These are phyloP conservation scores for Parauchenoglanis ngamensis DNA, from an alignment of 2,797 vertebrate genomes.

Conservation along the genomic window DNA sequence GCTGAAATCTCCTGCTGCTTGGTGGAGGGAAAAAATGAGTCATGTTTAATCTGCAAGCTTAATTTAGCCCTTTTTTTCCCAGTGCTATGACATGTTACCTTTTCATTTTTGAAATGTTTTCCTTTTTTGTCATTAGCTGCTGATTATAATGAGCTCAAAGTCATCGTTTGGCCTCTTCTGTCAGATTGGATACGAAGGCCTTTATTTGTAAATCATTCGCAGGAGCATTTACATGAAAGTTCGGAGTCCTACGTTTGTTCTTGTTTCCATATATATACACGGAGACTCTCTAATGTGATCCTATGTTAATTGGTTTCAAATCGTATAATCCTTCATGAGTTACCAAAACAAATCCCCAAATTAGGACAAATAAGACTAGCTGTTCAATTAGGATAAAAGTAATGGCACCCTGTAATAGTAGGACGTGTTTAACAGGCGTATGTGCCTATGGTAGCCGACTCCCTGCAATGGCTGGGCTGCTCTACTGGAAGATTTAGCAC, in stretches of 20 bases:
- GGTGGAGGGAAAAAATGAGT: background rate
- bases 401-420: background rate
- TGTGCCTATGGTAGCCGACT: background rate
- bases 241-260: background rate
- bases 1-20: background rate
- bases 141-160: background rate
- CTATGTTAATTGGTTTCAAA: background rate
- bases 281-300: background rate
- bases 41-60: background rate
- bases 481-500: background rate
- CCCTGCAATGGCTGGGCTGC: background rate
- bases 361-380: background rate
- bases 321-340: background rate
- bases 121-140: background rate
- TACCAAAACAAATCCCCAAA: background rate
- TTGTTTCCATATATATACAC: background rate
- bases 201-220: background rate
- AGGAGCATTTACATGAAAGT: background rate
- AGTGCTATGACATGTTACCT: background rate
- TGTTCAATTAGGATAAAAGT: background rate
- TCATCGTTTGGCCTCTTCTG: background rate
- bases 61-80: background rate
- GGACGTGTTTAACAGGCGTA: background rate
- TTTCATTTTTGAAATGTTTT: background rate
- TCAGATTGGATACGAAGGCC: background rate